A percentile compares a stretch with the other conserved stretches of the same genome.
Evolutionary conservation across 2,888 invertebrate species (phyloP).

Genomic region (Meiosimyza platycephala): DNA sequence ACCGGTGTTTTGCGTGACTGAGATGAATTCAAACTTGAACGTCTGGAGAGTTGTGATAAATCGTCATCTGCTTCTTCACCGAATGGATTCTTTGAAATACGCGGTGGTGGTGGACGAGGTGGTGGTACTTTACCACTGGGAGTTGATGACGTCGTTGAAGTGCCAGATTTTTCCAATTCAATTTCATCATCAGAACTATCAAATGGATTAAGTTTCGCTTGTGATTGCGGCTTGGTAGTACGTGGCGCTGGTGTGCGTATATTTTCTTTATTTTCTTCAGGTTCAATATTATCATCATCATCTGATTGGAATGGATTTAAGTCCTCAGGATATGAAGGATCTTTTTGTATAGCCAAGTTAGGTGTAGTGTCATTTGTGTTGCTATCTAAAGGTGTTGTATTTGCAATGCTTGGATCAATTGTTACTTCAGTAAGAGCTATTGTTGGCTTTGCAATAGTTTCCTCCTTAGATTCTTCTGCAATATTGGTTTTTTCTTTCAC

Average conservation of each 20-base stretch:
- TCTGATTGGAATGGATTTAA: slow-evolving; percentile 88
- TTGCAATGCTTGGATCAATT: background rate
- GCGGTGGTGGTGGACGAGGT: slow-evolving; percentile 66
- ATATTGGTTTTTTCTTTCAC: background rate
- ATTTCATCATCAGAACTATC: slow-evolving; percentile 75
- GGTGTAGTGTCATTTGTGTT: slow-evolving; percentile 8
- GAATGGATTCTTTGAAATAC: slow-evolving; percentile 76
- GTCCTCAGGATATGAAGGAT: slow-evolving; percentile 76
- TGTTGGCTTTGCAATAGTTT: background rate
- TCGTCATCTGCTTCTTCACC: slow-evolving; percentile 74
- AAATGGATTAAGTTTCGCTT: slow-evolving; percentile 72
- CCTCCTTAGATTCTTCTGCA: background rate
- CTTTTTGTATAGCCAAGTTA: slow-evolving; percentile 17
- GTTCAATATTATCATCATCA: slow-evolving; percentile 69
- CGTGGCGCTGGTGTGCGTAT: slow-evolving; percentile 13
- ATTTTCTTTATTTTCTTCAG: slow-evolving; percentile 56
- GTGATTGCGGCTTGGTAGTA: background rate
- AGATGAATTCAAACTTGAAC: slow-evolving; percentile 50
- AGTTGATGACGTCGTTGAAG: slow-evolving; percentile 38
- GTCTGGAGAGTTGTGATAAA: slow-evolving; percentile 38
- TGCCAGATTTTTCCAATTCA: slow-evolving; percentile 54
- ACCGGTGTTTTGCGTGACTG: slow-evolving; percentile 57
- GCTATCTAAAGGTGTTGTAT: slow-evolving; percentile 20
- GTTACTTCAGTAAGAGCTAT: slow-evolving; percentile 1
- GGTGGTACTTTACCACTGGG: slow-evolving; percentile 53